Evolutionary conservation across 2,888 invertebrate genomes (phyloP).

Genomic region (Platycheirus rosarum): DNA sequence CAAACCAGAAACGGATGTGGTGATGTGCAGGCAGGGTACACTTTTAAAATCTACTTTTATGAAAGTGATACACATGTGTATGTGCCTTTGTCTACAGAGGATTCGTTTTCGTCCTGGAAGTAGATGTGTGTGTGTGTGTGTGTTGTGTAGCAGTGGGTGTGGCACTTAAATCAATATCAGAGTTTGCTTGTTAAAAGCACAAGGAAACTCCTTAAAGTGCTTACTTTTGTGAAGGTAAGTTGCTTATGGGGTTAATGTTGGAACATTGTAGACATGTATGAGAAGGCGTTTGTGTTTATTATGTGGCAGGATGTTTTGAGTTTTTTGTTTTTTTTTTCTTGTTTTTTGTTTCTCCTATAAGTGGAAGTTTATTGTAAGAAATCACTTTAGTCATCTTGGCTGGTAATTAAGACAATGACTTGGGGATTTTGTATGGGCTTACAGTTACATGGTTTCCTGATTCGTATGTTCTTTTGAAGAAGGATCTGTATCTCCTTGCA

Average conservation of each 20-base stretch:
- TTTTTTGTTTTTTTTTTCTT: not conserved
- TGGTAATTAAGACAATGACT: slow-evolving; percentile 48
- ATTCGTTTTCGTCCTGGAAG: slow-evolving; percentile 6
- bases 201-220: slow-evolving; percentile 50
- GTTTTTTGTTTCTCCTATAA: not conserved
- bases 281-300: slow-evolving; percentile 19
- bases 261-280: not conserved
- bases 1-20: slow-evolving; percentile 53
- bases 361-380: slow-evolving; percentile 24
- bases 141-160: slow-evolving; percentile 54
- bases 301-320: slow-evolving; percentile 3
- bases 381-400: slow-evolving; percentile 31
- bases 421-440: not conserved
- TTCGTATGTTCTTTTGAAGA: too few species aligned
- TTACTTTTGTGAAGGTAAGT: slow-evolving; percentile 39
- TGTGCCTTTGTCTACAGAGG: not conserved
- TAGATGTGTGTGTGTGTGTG: slow-evolving; percentile 11
- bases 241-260: slow-evolving; percentile 1
- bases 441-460: too few species aligned
- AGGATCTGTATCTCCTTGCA: too few species aligned
- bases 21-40: slow-evolving; percentile 49
- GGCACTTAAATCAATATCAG: slow-evolving; percentile 70
- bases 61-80: slow-evolving; percentile 8
- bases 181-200: slow-evolving; percentile 45
- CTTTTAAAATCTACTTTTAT: slow-evolving; percentile 46